Evolutionary conservation across 2,888 invertebrate genomes (phyloP).

Genomic region (Drosophila nigricruria): DNA sequence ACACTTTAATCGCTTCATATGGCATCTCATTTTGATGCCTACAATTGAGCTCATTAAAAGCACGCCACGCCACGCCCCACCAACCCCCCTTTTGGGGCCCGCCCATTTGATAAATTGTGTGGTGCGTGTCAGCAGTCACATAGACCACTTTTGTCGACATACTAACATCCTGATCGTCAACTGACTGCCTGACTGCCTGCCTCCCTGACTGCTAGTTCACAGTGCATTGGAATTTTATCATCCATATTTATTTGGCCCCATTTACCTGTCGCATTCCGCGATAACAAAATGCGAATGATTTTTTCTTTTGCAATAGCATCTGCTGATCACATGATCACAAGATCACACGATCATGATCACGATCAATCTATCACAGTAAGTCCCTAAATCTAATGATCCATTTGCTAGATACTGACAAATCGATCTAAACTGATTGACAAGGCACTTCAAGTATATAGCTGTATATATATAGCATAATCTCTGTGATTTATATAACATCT

Average conservation of each 20-base stretch:
- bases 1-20: conserved; percentile 29
- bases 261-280: conserved; percentile 26
- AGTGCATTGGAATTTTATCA: conserved; percentile 44
- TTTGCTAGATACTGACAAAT: conserved; percentile 7
- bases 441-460: neutral
- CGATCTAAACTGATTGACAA: conserved; percentile 2
- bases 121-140: conserved; percentile 60
- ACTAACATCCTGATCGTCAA: conserved; percentile 43
- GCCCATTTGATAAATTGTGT: conserved; percentile 14
- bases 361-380: neutral
- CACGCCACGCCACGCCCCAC: neutral
- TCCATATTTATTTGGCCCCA: conserved; percentile 46
- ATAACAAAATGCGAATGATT: neutral
- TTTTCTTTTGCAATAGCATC: neutral
- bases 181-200: neutral
- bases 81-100: neutral
- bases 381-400: neutral
- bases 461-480: neutral
- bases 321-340: conserved; percentile 23
- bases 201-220: neutral
- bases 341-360: neutral
- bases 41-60: conserved; percentile 11
- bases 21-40: conserved; percentile 19
- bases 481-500: neutral
- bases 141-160: conserved; percentile 44